Conservation (phyloP, 2,113 vertebrate species). For the Poicephalus meyeri region DNA sequence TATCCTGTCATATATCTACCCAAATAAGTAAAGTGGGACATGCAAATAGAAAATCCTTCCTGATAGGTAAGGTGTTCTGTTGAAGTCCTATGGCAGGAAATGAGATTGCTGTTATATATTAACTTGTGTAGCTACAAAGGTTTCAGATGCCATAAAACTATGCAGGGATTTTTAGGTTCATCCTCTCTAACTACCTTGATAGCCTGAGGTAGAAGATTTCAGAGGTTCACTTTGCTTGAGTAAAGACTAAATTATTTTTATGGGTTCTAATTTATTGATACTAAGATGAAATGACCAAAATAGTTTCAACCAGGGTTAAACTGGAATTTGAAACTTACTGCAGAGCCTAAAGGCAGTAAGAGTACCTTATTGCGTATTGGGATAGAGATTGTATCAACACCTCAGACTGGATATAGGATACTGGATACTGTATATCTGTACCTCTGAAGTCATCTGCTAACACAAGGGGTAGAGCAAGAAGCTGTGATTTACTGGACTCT, state of each 20-base stretch:
- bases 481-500: neutral
- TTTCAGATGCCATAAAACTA: constrained; percentile 31
- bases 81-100: neutral
- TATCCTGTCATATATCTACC: neutral
- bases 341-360: neutral
- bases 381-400: neutral
- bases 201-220: neutral
- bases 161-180: constrained; percentile 19
- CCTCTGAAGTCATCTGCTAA: neutral
- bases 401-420: neutral
- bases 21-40: neutral
- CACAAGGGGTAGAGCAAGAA: neutral
- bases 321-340: neutral
- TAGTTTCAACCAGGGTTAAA: neutral
- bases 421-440: neutral
- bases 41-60: neutral
- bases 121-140: neutral
- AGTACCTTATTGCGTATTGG: neutral
- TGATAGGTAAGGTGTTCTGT: neutral
- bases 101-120: neutral
- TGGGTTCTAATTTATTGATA: neutral
- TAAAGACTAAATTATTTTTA: constrained; percentile 21
- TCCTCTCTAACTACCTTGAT: neutral
- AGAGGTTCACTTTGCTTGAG: neutral
- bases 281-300: neutral